A percentile compares a stretch with the other conserved stretches of the same genome.
phyloP scores from a whole-genome alignment of 2,797 vertebrate genomes.

The Ispidina picta region DNA sequence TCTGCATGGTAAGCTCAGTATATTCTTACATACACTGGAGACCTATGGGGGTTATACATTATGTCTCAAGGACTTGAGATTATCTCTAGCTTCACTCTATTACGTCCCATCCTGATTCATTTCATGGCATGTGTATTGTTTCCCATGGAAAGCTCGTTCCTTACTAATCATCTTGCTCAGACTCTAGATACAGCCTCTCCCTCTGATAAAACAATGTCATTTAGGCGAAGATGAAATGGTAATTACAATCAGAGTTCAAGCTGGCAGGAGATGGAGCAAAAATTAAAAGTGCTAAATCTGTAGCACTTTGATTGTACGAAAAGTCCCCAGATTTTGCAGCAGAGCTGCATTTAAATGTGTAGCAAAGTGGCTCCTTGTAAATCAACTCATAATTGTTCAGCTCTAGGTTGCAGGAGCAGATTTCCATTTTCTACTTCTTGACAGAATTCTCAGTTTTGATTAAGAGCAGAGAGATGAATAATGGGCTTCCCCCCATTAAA shows the following conservation, averaged over 20 bases:
- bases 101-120: not conserved
- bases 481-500: conserved; percentile 45
- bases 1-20: not conserved
- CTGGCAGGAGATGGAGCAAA: conserved; percentile 75
- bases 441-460: conserved; percentile 74
- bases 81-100: not conserved
- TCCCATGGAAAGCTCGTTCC: not conserved
- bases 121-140: conserved; percentile 21
- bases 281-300: conserved; percentile 81
- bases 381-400: conserved; percentile 78
- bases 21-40: not conserved
- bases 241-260: conserved; percentile 83
- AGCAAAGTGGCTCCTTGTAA: conserved; percentile 74
- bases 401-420: conserved; percentile 54
- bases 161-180: not conserved
- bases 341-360: conserved; percentile 72
- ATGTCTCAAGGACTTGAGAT: not conserved
- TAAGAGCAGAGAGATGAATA: conserved; percentile 70
- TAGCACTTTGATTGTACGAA: conserved; percentile 80
- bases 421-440: conserved; percentile 65
- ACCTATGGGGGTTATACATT: not conserved
- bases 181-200: conserved; percentile 47
- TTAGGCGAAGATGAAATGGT: conserved; percentile 73
- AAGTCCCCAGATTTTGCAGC: conserved; percentile 74
- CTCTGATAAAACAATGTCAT: conserved; percentile 77